Evolutionary conservation across 1,140 invertebrate species (phyloP), one percentile per base, ranked within the genome.

Genomic region (Cyclina sinensis): DNA sequence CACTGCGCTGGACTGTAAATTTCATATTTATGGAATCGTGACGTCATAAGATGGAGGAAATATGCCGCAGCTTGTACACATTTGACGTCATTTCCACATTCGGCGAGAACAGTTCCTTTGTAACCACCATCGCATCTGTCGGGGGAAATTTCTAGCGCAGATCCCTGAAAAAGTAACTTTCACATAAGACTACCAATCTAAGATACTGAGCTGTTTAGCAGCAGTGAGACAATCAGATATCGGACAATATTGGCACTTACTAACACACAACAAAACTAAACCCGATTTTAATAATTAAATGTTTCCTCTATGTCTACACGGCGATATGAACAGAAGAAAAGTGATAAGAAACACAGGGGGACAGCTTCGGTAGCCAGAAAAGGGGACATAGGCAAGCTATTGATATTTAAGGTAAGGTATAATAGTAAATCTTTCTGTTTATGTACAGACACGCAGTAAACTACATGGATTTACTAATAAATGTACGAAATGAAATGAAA

Each of bases 31-130:
- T 85, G 83, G 27, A 39, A 73, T n/a, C 70, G 43, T 76, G 73
- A 76, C 48, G 27, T 62, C 83, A 85, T 85, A 1, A 85, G 51
- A 7, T 48, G 68, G 39, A 85, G 83, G 48, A 85, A 85, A 43
- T 57, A 54, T 4, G 70, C 83, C 0, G 68, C 83, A 21, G 57
- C 43, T 1, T 46, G 37, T 16, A 85, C 32, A 76, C 83, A 85
- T 18, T 27, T 59, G 46, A 46, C 43, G 46, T 85, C 83, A 35
- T 48, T 68, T 24, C 59, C 68, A 24, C 83, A 85, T 37, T 73
- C 83, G 14, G 57, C 83, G 21, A 76, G 32, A 14, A 74, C 83
- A 12, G 83, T 85, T 0, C 65, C 83, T 35, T 85, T 85, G 46
- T 85, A 85, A 7, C 83, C 83, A 16, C 48, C 46, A 59, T 85